A percentile compares a stretch with the other conserved stretches of the same genome.
Conservation (phyloP, 2,888 invertebrate genomes). For the Drosophila acutilabella region DNA sequence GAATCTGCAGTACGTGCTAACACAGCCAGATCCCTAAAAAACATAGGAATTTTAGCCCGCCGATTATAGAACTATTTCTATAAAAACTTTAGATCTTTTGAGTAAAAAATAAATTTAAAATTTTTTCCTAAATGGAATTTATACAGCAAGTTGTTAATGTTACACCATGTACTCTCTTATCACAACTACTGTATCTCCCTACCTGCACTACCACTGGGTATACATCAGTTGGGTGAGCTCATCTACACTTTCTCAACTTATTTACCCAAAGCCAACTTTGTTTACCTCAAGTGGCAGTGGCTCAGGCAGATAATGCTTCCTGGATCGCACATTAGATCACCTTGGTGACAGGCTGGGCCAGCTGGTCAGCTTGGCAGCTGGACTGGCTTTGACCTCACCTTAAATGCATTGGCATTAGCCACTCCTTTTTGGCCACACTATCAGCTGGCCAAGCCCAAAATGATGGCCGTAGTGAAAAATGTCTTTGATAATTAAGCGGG, state of each 20-base stretch:
- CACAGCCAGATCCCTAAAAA: no score
- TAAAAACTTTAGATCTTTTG: no score
- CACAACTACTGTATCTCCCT: no score
- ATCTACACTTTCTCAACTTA: conserved; percentile 3
- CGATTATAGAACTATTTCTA: no score
- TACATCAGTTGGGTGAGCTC: no score
- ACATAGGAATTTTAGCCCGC: no score
- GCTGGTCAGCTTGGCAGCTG: conserved; percentile 3
- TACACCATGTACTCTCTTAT: no score
- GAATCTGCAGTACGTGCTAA: no score
- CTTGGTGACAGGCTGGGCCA: conserved; percentile 46
- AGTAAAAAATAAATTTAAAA: no score
- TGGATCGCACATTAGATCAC: conserved; percentile 77
- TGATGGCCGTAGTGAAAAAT: conserved; percentile 64
- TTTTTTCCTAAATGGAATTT: no score
- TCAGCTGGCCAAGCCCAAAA: conserved; percentile 65
- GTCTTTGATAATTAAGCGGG: conserved; percentile 79
- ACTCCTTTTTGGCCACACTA: conserved; percentile 56
- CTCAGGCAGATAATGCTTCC: conserved; percentile 57
- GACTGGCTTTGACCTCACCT: conserved; percentile 69
- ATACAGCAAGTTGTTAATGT: no score
- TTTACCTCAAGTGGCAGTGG: conserved; percentile 13
- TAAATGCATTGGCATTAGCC: conserved; percentile 56
- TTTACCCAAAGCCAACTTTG: conserved; percentile 35
- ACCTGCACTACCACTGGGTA: no score